phyloP scores from a whole-genome alignment of 2,888 invertebrate genomes.

The Germaria angustata region DNA sequence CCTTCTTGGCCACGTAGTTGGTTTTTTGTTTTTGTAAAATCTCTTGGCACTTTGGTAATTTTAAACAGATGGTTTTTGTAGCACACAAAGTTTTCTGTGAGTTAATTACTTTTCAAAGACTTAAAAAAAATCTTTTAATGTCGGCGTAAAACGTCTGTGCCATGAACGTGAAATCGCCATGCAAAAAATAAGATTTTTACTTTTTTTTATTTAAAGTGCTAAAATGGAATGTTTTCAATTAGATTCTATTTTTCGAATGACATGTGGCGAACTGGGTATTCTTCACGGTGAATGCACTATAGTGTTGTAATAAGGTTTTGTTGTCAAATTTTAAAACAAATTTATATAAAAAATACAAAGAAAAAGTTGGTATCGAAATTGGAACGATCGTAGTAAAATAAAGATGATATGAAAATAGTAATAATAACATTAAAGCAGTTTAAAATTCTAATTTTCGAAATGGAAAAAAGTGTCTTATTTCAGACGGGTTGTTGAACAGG shows the following conservation, averaged over 20 bases:
- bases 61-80: conserved; percentile 21
- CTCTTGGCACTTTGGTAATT: conserved; percentile 31
- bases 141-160: neutral
- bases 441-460: too few species aligned
- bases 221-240: conserved; percentile 50
- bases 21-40: neutral
- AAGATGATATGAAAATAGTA: too few species aligned
- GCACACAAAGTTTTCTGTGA: neutral
- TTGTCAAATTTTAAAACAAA: too few species aligned
- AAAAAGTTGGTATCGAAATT: too few species aligned
- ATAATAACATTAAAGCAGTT: too few species aligned
- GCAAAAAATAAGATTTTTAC: too few species aligned
- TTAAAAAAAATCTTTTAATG: neutral
- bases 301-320: too few species aligned
- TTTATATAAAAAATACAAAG: too few species aligned
- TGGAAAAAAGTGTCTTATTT: too few species aligned
- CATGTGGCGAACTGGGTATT: neutral
- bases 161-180: conserved; percentile 2
- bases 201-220: conserved; percentile 16
- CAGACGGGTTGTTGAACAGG: too few species aligned
- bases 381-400: too few species aligned
- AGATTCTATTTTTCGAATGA: neutral
- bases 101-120: conserved; percentile 7
- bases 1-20: neutral
- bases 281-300: neutral